A percentile compares a stretch with the other conserved stretches of the same genome.
phyloP scores from a whole-genome alignment of 2,888 invertebrate species.

The Alentia gelatinosa region DNA sequence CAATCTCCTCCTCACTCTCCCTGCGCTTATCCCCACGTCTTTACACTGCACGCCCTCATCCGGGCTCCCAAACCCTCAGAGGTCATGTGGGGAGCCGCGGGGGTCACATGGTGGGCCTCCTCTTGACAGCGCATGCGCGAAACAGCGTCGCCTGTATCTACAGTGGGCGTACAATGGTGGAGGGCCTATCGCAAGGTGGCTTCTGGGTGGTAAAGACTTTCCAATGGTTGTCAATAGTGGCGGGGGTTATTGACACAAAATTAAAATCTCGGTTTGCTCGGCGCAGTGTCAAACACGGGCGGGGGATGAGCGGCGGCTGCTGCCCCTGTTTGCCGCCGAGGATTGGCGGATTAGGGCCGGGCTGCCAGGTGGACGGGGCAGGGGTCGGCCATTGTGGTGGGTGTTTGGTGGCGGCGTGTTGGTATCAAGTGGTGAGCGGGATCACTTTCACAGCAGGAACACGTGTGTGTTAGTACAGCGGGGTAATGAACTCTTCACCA shows the following conservation, averaged over 20 bases:
- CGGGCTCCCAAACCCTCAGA: neutral
- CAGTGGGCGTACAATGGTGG: neutral
- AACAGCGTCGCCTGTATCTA: conserved; percentile 30
- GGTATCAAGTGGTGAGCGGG: neutral
- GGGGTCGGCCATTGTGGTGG: neutral
- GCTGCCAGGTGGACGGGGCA: neutral
- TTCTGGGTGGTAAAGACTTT: conserved; percentile 49
- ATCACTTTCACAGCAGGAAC: conserved; percentile 11
- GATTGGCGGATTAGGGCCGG: conserved; percentile 36
- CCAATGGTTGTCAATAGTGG: conserved; percentile 44
- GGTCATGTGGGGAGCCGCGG: neutral
- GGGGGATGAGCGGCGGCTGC: neutral
- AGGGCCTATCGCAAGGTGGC: neutral
- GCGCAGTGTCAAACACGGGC: neutral
- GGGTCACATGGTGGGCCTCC: conserved; percentile 14
- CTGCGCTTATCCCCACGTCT: neutral
- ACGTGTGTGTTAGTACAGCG: conserved; percentile 23
- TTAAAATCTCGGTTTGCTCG: conserved; percentile 49
- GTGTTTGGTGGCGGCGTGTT: neutral
- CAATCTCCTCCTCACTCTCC: too few relatives aligned
- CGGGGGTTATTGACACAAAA: conserved; percentile 18
- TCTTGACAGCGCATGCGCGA: neutral
- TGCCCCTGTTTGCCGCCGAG: neutral
- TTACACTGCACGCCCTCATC: neutral
- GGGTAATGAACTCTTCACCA: conserved; percentile 20